Conservation (phyloP, 2,888 invertebrate species). For the Syrista parreyssii region DNA sequence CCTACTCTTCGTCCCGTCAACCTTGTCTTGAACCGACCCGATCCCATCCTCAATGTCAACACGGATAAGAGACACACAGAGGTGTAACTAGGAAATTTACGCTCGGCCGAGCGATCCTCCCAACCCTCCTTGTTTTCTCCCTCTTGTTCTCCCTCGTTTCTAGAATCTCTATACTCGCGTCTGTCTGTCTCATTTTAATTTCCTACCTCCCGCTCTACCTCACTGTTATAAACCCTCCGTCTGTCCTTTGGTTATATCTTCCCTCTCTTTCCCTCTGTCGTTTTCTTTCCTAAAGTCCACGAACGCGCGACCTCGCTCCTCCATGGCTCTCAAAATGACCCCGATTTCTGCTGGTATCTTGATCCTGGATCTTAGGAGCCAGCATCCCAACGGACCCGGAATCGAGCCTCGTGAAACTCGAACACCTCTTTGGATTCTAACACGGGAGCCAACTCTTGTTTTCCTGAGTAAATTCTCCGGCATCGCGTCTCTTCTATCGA, state of each 20-base stretch:
- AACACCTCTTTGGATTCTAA: too few species aligned
- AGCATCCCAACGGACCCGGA: constrained; percentile 11
- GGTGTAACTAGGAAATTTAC: constrained; percentile 10
- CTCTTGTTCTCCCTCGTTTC: not conserved
- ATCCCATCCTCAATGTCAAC: constrained; percentile 14
- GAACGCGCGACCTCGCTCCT: not conserved
- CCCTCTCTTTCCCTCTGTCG: too few species aligned
- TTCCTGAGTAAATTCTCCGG: too few species aligned
- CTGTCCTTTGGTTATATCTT: too few species aligned
- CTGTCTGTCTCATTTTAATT: too few species aligned
- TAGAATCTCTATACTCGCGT: too few species aligned
- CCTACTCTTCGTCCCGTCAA: not conserved
- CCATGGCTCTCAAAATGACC: constrained; percentile 27
- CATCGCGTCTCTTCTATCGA: too few species aligned
- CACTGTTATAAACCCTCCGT: too few species aligned
- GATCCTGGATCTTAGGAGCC: constrained; percentile 5
- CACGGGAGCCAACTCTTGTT: too few species aligned
- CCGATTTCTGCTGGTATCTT: constrained; percentile 28
- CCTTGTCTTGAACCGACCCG: not conserved
- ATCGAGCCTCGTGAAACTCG: not conserved
- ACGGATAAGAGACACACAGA: constrained; percentile 11
- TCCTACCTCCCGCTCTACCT: too few species aligned
- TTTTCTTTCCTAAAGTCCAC: too few species aligned
- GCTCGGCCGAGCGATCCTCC: not conserved
- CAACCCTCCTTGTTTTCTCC: not conserved